Base-by-base conservation (phyloP, 2,113 vertebrate genomes). In the Camelus dromedarius region DNA sequence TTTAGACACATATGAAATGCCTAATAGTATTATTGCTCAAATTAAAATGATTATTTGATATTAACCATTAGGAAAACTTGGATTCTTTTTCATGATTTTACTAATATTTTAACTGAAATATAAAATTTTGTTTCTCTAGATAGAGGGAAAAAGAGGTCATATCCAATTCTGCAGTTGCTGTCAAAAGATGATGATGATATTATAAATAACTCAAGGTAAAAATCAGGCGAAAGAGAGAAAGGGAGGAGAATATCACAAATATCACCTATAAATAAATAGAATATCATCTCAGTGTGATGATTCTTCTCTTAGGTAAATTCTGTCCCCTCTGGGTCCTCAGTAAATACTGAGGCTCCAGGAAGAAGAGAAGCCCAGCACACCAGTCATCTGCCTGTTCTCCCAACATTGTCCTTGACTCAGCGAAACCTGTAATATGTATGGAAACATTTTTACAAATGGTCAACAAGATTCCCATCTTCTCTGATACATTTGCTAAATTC, bases 61-160 rank as follows among this genome's bases (percentile, higher is more conserved):
- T 7, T 56, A 62, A 75, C 16, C 7, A 28, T n/a, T 66, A 38
- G 81, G 18, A 67, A 62, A 5, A 4, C 3, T 60, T 67, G 26
- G 50, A 3, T 79, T 3, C 18, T 38, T 88, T 64, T 60, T 60
- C 28, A 83, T 30, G 1, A 83, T 15, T 72, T 77, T 83, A 11
- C 20, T 62, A 75, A 72, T 87, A 95, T 60, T 67, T 72, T 79
- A 60, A 82, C 22, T 18, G 11, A 91, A 92, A 48, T 8, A 58
- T 12, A 83, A 87, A n/a, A 95, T 19, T 18, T 56, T 58, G 3
- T 1, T 35, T 77, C n/a, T 42, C 42, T 18, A 42, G 30, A n/a
- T 13, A 15, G 15, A 81, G 32, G 11, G 52, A 72, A 24, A 76
- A 91, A 70, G 6, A 22, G 3, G 82, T 32, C 5, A 11, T 10